These are phyloP conservation scores for Aurelia sp. DNA, from an alignment of 30 jellyfish, hydroid and myxozoan genomes.

Conservation along the genomic window DNA sequence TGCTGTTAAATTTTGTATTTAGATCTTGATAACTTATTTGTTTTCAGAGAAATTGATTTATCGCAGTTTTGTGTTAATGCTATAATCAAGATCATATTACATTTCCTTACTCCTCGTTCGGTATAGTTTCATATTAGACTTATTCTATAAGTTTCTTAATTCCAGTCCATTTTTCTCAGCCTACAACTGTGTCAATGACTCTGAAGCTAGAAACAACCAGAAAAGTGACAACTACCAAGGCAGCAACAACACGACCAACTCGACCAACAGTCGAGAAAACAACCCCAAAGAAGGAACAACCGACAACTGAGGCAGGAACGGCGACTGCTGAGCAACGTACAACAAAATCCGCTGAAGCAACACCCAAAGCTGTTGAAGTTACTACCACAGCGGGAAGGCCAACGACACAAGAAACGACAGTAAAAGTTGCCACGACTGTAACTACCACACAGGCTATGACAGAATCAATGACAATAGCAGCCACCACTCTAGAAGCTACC, in stretches of 20 bases:
- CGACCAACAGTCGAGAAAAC: background rate
- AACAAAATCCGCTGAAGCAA: background rate
- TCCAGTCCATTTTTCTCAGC: too few relatives aligned
- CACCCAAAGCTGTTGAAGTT: background rate
- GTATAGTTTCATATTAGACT: too few relatives aligned
- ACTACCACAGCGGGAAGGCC: conserved; percentile 12
- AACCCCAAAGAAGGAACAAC: conserved; percentile 4
- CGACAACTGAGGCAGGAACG: conserved; percentile 13
- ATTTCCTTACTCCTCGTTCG: too few relatives aligned
- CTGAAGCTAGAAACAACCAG: conserved; percentile 15
- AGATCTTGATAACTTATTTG: too few relatives aligned
- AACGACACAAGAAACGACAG: background rate
- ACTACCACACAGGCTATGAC: background rate
- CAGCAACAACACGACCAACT: conserved; percentile 14
- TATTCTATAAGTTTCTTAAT: too few relatives aligned
- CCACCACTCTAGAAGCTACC: too few relatives aligned
- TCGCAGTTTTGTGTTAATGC: too few relatives aligned
- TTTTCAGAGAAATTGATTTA: too few relatives aligned
- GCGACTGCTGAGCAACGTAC: background rate
- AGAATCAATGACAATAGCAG: background rate
- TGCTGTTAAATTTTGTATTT: too few relatives aligned
- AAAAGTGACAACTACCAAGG: conserved; percentile 13
- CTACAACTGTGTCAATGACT: too few relatives aligned
- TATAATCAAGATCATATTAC: too few relatives aligned
- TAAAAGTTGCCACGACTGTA: background rate